Percentiles rank a stretch among this genome's conserved stretches.
phyloP scores from a whole-genome alignment of 2,113 vertebrate genomes.

The Bungarus multicinctus region DNA sequence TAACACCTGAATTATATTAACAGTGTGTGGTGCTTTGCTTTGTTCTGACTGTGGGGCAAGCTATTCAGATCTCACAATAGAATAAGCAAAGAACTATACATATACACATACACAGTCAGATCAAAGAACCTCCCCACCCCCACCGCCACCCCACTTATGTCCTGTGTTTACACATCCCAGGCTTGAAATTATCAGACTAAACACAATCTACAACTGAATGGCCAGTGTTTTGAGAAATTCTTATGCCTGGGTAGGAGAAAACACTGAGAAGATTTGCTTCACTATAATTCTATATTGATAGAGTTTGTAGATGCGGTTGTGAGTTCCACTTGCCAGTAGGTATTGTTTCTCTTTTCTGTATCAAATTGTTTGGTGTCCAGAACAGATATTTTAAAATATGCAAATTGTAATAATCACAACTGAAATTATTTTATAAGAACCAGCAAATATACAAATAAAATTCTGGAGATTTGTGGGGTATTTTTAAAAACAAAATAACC shows the following conservation, averaged over 20 bases:
- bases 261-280: background rate
- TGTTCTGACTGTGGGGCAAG: background rate
- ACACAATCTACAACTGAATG: background rate
- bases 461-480: background rate
- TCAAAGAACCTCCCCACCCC: background rate
- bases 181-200: slow-evolving; percentile 3
- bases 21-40: background rate
- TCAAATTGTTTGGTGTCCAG: background rate
- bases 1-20: background rate
- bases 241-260: background rate
- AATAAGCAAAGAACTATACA: background rate
- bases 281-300: background rate
- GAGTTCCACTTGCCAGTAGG: no score
- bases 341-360: background rate
- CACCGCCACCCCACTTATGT: background rate
- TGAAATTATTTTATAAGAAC: background rate
- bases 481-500: background rate
- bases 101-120: background rate
- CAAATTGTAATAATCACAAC: background rate
- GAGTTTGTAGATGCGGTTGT: background rate
- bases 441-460: background rate
- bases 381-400: background rate
- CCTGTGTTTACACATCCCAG: background rate
- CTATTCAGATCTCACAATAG: background rate
- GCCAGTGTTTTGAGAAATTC: background rate